Evolutionary conservation across 1,140 invertebrate species (phyloP).

Genomic region (Trachymyrmex septentrionalis): DNA sequence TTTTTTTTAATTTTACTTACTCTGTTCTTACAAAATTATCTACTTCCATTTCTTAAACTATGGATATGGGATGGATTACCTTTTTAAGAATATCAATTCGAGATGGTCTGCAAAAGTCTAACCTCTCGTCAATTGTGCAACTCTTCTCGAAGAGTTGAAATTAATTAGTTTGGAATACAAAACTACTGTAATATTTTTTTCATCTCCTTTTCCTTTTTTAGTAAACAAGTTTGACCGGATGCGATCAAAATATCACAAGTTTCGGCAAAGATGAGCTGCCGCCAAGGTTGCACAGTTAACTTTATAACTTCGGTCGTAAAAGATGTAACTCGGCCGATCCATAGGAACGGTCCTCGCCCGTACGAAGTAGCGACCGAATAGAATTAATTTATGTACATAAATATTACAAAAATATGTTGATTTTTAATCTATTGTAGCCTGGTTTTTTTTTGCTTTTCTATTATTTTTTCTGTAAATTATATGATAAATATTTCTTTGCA

Average conservation of each 20-base stretch:
- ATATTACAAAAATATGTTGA: background rate
- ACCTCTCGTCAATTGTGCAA: constrained; percentile 27
- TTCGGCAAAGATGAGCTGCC: background rate
- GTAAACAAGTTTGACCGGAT: constrained; percentile 35
- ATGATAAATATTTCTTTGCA: background rate
- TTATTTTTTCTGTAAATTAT: background rate
- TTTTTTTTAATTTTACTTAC: background rate
- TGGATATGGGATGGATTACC: background rate
- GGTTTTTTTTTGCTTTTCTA: background rate
- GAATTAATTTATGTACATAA: constrained; percentile 1
- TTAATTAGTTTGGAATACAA: constrained; percentile 1
- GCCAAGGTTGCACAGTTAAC: constrained; percentile 41
- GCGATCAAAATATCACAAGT: constrained; percentile 32
- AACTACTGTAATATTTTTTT: constrained; percentile 19
- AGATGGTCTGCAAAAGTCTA: background rate
- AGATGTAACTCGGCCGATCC: constrained; percentile 24
- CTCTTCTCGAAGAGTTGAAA: background rate
- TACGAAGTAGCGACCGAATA: background rate
- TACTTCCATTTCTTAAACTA: background rate
- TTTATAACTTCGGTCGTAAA: constrained; percentile 19
- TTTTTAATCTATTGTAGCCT: background rate
- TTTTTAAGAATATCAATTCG: background rate
- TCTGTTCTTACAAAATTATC: background rate
- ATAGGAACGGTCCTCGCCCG: background rate
- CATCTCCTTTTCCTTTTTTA: constrained; percentile 5